These are phyloP conservation scores for Colius striatus DNA, from an alignment of 2,113 vertebrate genomes.

Conservation along the genomic window DNA sequence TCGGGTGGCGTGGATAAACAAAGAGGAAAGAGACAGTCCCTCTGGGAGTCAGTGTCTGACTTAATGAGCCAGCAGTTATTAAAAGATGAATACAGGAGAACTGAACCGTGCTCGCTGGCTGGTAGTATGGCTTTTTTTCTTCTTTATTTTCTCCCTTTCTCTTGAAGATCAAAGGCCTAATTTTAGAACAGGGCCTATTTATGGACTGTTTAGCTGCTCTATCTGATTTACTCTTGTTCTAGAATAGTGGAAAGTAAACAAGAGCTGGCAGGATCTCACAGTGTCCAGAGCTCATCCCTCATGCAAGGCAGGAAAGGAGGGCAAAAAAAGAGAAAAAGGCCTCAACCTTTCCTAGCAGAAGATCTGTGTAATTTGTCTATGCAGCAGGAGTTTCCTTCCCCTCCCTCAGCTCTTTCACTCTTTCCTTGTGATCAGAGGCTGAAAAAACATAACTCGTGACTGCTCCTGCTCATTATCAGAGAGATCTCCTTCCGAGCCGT, in stretches of 20 bases:
- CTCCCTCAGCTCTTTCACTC: neutral
- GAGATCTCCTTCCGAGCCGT: neutral
- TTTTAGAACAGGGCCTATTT: slow-evolving; percentile 64
- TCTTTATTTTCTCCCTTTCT: slow-evolving; percentile 29
- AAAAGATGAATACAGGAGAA: slow-evolving; percentile 58
- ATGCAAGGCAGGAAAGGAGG: neutral
- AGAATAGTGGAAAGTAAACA: slow-evolving; percentile 32
- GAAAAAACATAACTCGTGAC: neutral
- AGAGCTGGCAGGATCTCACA: neutral
- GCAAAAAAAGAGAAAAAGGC: neutral
- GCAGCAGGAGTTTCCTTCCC: neutral
- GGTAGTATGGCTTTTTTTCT: slow-evolving; percentile 10
- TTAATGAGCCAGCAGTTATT: slow-evolving; percentile 60
- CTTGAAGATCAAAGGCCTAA: slow-evolving; percentile 55
- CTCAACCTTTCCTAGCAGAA: neutral
- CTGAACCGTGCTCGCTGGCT: slow-evolving; percentile 60
- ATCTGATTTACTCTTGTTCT: slow-evolving; percentile 23
- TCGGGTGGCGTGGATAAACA: slow-evolving; percentile 49
- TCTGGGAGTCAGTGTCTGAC: slow-evolving; percentile 58
- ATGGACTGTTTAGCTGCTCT: slow-evolving; percentile 3
- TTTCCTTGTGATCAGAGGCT: neutral
- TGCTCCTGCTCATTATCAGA: neutral
- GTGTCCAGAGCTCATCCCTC: neutral
- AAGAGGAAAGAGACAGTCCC: slow-evolving; percentile 56
- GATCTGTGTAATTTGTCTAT: neutral